Evolutionary conservation across 2,888 invertebrate genomes (phyloP).

Genomic region (Hedya salicella): DNA sequence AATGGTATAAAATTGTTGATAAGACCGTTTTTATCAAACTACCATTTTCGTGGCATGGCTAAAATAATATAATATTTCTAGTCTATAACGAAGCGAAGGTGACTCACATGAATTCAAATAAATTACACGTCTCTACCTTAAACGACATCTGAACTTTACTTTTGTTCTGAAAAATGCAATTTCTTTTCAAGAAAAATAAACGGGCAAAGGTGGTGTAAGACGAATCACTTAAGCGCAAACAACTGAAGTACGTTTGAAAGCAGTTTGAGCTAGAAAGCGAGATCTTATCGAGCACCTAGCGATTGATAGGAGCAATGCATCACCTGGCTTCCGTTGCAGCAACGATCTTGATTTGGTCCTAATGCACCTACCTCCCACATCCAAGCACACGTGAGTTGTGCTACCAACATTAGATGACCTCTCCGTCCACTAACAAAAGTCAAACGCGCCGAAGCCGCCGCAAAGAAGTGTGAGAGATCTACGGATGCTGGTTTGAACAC

Average conservation of each 20-base stretch:
- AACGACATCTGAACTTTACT: conserved; percentile 18
- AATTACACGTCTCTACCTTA: conserved; percentile 11
- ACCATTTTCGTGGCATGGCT: not conserved
- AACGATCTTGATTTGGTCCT: conserved; percentile 79
- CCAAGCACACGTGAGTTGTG: conserved; percentile 64
- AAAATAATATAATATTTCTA: not conserved
- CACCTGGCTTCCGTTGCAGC: conserved; percentile 81
- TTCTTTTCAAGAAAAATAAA: conserved; percentile 49
- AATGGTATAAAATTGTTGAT: not conserved
- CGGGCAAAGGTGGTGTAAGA: conserved; percentile 53
- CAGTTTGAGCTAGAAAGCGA: conserved; percentile 73
- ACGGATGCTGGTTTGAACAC: conserved; percentile 55
- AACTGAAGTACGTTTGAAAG: conserved; percentile 61
- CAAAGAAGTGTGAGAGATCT: conserved; percentile 53
- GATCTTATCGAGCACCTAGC: conserved; percentile 76
- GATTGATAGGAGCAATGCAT: conserved; percentile 79
- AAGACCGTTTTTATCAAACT: not conserved
- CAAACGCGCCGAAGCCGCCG: conserved; percentile 45
- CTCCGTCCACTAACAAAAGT: conserved; percentile 50
- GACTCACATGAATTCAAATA: conserved; percentile 16
- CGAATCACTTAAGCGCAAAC: conserved; percentile 64
- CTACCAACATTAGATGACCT: conserved; percentile 63
- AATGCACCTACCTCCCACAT: conserved; percentile 77
- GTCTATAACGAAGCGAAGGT: conserved; percentile 6
- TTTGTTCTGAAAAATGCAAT: conserved; percentile 15